These are phyloP conservation scores for Danio kyathit DNA, from an alignment of 2,797 vertebrate genomes.

Conservation along the genomic window DNA sequence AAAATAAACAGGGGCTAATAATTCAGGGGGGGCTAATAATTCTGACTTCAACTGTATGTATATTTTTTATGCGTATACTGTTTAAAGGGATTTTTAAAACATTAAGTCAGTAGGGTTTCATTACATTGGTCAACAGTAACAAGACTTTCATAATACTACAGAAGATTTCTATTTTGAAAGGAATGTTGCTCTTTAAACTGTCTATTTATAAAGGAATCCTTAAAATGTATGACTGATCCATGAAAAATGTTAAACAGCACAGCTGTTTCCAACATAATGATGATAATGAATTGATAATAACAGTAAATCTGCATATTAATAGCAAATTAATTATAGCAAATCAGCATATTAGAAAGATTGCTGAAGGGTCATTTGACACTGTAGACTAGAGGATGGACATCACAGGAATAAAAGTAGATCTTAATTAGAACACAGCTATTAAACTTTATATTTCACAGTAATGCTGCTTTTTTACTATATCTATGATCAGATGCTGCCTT, in stretches of 20 bases:
- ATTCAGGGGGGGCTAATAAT: no score
- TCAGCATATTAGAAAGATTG: neutral
- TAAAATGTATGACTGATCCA: neutral
- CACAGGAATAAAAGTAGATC: no score
- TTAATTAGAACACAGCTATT: no score
- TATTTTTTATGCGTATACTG: no score
- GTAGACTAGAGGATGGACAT: neutral
- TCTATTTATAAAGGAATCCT: neutral
- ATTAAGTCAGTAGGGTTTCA: neutral
- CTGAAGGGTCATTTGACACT: neutral
- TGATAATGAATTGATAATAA: slow-evolving; percentile 2
- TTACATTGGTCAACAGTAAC: neutral
- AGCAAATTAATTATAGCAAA: neutral
- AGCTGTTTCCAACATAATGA: neutral
- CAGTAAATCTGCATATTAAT: no score
- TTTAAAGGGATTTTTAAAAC: no score
- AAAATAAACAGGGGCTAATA: no score
- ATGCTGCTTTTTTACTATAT: no score
- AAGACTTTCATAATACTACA: neutral
- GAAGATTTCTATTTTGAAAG: no score
- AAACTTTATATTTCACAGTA: neutral
- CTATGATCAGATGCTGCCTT: slow-evolving; percentile 90
- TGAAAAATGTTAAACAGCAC: neutral
- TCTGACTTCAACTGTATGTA: no score
- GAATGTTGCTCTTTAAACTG: no score